Evolutionary conservation across 1,140 invertebrate genomes (phyloP), one percentile per base, ranked within the genome.

Genomic region (Goniozus legneri): DNA sequence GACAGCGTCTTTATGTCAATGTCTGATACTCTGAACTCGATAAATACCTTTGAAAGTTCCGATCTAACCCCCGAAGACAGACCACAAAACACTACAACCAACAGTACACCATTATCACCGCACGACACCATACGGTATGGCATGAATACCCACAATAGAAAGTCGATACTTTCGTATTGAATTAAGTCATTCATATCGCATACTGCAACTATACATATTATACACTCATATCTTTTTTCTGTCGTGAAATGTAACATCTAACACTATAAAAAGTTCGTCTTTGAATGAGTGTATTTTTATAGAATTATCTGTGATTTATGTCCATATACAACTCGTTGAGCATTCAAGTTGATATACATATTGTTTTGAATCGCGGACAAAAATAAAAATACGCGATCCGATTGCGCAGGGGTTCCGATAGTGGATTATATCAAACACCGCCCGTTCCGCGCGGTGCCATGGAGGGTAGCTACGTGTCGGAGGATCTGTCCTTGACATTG

Each of bases 341-440:
- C n/a, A n/a, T n/a, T n/a, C n/a, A n/a, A n/a, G n/a, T n/a, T n/a
- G n/a, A n/a, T n/a, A n/a, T n/a, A n/a, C n/a, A n/a, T n/a, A n/a
- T n/a, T n/a, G n/a, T n/a, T n/a, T n/a, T n/a, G n/a, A n/a, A n/a
- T n/a, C n/a, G n/a, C n/a, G n/a, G n/a, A n/a, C n/a, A 27, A 10
- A 27, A 45, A 22, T 44, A 34, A 35, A 31, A 44, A 44, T 14
- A 39, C n/a, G 21, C 35, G 30, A 41, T 47, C 55, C 53, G 27
- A 48, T 74, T 68, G 58, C 49, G 50, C 62, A 81, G 79, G 71
- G 76, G 77, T 34, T 80, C 79, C 18, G 79, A 80, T 51, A 79
- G 75, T 51, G 80, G 81, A 41, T 56, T 80, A 13, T 82, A 79
- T 53, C 78, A 81, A 61, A 76, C 77, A 40, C 79, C 78, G 33